Conservation (phyloP, 2,888 invertebrate genomes). For the Drosophila dives region DNA sequence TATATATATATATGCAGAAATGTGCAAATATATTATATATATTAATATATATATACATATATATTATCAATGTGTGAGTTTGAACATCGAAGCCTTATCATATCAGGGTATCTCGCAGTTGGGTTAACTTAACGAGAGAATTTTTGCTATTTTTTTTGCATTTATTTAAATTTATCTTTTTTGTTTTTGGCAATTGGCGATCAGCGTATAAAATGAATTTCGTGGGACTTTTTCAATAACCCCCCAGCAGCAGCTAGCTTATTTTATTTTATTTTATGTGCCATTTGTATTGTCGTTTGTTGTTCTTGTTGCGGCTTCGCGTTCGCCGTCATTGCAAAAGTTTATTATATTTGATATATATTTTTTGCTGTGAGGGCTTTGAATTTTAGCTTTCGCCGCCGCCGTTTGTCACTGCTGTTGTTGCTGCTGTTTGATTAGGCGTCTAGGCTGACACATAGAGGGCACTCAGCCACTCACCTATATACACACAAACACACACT, state of each 20-base stretch:
- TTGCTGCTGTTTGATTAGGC: conserved; percentile 69
- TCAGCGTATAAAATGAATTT: conserved; percentile 44
- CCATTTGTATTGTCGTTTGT: conserved; percentile 17
- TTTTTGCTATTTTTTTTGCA: neutral
- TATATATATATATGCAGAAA: neutral
- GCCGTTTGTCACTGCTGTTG: conserved; percentile 31
- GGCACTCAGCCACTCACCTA: conserved; percentile 42
- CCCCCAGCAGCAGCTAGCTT: conserved; percentile 25
- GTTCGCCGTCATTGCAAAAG: conserved; percentile 63
- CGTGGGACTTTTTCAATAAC: conserved; percentile 55
- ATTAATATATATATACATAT: neutral
- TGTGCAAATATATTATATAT: no score
- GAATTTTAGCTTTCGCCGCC: conserved; percentile 60
- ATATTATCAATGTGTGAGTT: neutral
- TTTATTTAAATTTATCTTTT: conserved; percentile 13
- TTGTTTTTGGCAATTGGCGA: conserved; percentile 48
- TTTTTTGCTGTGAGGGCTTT: conserved; percentile 45
- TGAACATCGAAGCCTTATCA: neutral
- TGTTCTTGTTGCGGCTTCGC: conserved; percentile 28
- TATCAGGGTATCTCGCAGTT: neutral
- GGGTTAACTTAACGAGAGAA: neutral
- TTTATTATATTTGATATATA: conserved; percentile 58
- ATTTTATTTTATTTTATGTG: conserved; percentile 32
- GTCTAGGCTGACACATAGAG: conserved; percentile 76
- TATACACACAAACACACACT: conserved; percentile 30